Conservation (phyloP, 2,888 invertebrate genomes). For the Nemapogon koenigi region DNA sequence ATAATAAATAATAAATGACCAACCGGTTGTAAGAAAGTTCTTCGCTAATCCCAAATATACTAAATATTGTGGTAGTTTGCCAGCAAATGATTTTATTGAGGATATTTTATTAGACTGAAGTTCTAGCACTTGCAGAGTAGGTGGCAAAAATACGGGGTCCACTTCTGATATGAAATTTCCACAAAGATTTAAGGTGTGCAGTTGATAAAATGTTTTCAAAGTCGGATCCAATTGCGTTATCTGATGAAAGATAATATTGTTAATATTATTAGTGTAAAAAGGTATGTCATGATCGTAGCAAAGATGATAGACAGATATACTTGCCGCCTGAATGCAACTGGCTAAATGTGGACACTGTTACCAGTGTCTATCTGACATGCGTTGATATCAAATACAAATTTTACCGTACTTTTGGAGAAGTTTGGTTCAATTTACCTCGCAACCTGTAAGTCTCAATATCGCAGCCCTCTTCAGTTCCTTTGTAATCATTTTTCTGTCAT, state of each 20-base stretch:
- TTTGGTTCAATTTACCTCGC: constrained; percentile 24
- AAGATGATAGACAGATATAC: no score
- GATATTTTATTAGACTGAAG: constrained; percentile 53
- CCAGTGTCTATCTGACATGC: no score
- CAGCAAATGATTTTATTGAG: constrained; percentile 30
- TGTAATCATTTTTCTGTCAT: constrained; percentile 28
- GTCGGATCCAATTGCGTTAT: constrained; percentile 50
- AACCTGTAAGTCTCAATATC: constrained; percentile 36
- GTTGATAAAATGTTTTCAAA: constrained; percentile 35
- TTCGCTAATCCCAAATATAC: constrained; percentile 57
- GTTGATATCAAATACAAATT: no score
- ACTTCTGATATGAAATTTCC: constrained; percentile 34
- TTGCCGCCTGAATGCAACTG: no score
- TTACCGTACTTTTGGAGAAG: no score
- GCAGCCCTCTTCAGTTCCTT: constrained; percentile 29
- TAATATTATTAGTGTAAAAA: no score
- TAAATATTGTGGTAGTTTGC: constrained; percentile 37
- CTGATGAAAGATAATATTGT: constrained; percentile 26
- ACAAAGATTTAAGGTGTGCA: constrained; percentile 49
- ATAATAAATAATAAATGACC: constrained; percentile 17
- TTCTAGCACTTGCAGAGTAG: constrained; percentile 38
- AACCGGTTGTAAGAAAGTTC: constrained; percentile 29
- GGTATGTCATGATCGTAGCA: no score
- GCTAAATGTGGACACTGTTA: no score
- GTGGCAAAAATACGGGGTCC: constrained; percentile 26